Conservation (phyloP, 2,888 invertebrate genomes). For the Euphydryas editha region DNA sequence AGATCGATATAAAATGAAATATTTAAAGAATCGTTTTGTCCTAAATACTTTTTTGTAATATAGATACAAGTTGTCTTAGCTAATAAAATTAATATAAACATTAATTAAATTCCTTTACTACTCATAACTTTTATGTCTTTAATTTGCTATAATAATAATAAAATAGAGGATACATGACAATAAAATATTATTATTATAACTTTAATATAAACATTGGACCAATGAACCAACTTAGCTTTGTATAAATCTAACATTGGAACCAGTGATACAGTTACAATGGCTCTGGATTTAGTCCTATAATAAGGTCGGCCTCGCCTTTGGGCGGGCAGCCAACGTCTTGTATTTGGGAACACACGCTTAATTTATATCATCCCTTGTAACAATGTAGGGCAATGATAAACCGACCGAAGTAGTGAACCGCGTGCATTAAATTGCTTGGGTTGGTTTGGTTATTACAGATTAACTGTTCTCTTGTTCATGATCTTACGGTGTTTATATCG, state of each 20-base stretch:
- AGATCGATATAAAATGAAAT: no score
- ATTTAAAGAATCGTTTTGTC: no score
- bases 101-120: neutral
- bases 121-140: neutral
- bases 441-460: conserved; percentile 29
- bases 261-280: conserved; percentile 20
- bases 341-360: conserved; percentile 65
- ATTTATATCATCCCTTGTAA: conserved; percentile 68
- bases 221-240: conserved; percentile 6
- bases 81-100: neutral
- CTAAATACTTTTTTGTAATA: neutral
- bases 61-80: neutral
- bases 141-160: neutral
- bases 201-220: conserved; percentile 7
- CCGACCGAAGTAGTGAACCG: conserved; percentile 51
- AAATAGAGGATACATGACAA: no score
- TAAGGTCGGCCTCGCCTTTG: conserved; percentile 61
- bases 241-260: conserved; percentile 19
- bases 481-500: conserved; percentile 14
- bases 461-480: conserved; percentile 24
- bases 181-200: neutral
- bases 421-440: conserved; percentile 58
- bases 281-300: conserved; percentile 48
- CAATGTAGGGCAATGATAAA: conserved; percentile 66
- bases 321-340: conserved; percentile 73